Base-by-base conservation (phyloP, 1,140 invertebrate genomes). In the Notospermus geniculatus region DNA sequence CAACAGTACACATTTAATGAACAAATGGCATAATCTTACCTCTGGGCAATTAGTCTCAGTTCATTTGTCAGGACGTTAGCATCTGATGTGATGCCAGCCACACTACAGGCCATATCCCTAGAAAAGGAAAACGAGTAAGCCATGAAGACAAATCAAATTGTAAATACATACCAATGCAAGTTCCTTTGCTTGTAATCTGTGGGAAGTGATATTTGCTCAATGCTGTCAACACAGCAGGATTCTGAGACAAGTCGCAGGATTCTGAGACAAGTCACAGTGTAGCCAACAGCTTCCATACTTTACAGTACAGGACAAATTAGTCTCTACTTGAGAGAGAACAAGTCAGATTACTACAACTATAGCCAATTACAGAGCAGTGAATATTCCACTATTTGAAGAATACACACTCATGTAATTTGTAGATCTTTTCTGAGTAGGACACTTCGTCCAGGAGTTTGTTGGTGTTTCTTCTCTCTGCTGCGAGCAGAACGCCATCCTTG, bases 31-130 rank as follows among this genome's bases (percentile, higher is more conserved):
- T 23, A 28, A 30, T 52, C 63, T 56, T 67, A 82, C 74, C 93
- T 87, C 78, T 99, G 95, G 39, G 93, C 94, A 69, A 97, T 95
- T 50, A 96, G 82, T 67, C 97, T 86, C 2, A 99, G 83, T 80
- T 99, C 94, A 82, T 95, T 94, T 22, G 95, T 98, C n/a, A 99
- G 81, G 2, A 99, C 95, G 85, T 99, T 99, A 2, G 97, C 97
- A 85, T 99, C 97, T 11, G 96, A 95, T 27, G 97, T 99, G 58
- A 99, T 99, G 28, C 97, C 97, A 72, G 97, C 97, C 1, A 99
- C 96, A 69, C 95, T 97, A 78, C 97, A 99, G 0, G 95, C 93
- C 88, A 99, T 96, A 77, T 99, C 95, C 64, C 89, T 90, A 70
- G 27, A 83, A 79, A 75, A 45, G 65, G 64, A 67, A 52, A 46